Conservation (phyloP, 2,888 invertebrate genomes). For the Amphipyra berbera region DNA sequence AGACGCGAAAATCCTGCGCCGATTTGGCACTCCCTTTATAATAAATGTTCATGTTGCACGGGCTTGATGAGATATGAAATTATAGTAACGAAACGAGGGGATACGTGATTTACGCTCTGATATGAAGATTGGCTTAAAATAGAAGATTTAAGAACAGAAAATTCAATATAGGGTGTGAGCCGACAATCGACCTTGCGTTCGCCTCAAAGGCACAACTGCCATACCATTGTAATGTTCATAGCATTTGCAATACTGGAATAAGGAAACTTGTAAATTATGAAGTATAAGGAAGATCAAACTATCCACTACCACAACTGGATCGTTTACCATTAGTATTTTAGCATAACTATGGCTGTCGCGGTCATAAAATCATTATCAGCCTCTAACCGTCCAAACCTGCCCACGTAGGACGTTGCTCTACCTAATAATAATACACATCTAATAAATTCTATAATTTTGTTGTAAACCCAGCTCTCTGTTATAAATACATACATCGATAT, state of each 20-base stretch:
- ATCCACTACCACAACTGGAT: too few relatives aligned
- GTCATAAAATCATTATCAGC: too few relatives aligned
- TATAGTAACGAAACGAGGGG: conserved; percentile 34
- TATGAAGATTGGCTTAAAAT: conserved; percentile 42
- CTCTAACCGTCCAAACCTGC: too few relatives aligned
- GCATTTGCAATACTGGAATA: too few relatives aligned
- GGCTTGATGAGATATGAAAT: conserved; percentile 41
- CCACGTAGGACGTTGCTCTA: too few relatives aligned
- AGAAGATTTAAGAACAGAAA: conserved; percentile 19
- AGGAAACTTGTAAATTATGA: too few relatives aligned
- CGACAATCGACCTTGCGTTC: too few relatives aligned
- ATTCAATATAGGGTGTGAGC: conserved; percentile 8
- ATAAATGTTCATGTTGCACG: conserved; percentile 15
- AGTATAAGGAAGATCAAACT: too few relatives aligned
- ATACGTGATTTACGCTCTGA: conserved; percentile 32
- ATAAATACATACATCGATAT: background rate
- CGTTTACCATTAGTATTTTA: too few relatives aligned
- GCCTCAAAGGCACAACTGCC: too few relatives aligned
- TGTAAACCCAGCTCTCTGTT: background rate
- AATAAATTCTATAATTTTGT: background rate
- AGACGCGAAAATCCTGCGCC: conserved; percentile 35
- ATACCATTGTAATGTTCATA: too few relatives aligned
- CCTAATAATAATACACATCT: background rate
- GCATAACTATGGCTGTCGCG: too few relatives aligned
- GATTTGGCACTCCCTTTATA: conserved; percentile 38